Conservation (phyloP, 2,797 vertebrate genomes). For the Adelosebastes latens region DNA sequence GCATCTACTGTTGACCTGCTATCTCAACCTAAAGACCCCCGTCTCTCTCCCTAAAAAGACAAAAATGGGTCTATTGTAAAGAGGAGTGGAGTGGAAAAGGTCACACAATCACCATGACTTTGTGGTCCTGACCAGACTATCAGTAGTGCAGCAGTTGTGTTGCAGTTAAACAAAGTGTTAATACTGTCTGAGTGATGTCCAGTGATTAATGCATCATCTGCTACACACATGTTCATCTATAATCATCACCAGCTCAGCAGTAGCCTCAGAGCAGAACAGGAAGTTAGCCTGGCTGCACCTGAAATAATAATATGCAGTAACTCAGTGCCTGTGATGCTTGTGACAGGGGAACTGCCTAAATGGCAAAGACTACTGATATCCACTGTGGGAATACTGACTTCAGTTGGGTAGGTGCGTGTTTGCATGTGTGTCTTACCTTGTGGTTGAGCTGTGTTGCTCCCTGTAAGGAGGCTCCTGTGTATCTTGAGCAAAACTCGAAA, state of each 20-base stretch:
- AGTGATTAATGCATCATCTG: neutral
- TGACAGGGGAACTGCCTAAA: neutral
- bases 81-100: neutral
- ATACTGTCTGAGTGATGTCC: neutral
- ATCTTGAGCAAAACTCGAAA: constrained; percentile 97
- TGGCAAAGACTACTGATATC: neutral
- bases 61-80: too few relatives aligned
- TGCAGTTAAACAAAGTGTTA: neutral
- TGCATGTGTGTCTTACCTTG: constrained; percentile 84
- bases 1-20: too few relatives aligned
- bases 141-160: neutral
- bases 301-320: neutral
- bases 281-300: neutral
- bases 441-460: constrained; percentile 98
- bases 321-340: neutral
- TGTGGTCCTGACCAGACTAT: neutral
- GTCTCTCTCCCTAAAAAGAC: too few relatives aligned
- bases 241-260: neutral
- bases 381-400: neutral
- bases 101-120: neutral
- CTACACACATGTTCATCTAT: neutral
- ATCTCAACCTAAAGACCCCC: too few relatives aligned
- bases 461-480: constrained; percentile 95
- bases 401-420: neutral
- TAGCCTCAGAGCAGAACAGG: neutral